Evolutionary conservation across 1,140 invertebrate species (phyloP).

Genomic region (Drosophila tsacasi): DNA sequence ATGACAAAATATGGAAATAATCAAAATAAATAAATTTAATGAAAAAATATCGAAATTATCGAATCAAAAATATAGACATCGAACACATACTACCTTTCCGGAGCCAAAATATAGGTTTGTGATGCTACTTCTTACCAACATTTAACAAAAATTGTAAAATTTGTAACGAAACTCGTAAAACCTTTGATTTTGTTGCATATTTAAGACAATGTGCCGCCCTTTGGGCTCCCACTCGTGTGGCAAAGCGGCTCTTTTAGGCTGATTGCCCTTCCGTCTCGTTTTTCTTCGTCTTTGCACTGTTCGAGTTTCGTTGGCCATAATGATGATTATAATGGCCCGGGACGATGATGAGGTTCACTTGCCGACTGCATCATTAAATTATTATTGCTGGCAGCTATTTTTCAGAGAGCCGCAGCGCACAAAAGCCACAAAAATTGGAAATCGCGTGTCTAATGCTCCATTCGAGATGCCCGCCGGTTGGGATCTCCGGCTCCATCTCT

Average conservation of each 20-base stretch:
- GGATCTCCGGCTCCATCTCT: conserved; percentile 4
- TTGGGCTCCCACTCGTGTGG: conserved; percentile 6
- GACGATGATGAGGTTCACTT: conserved; percentile 66
- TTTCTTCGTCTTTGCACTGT: background rate
- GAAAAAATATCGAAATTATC: too few species aligned
- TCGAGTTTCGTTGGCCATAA: conserved; percentile 23
- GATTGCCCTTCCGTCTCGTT: conserved; percentile 56
- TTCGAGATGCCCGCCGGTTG: conserved; percentile 63
- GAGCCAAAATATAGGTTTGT: too few species aligned
- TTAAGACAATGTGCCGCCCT: conserved; percentile 2
- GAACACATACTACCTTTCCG: too few species aligned
- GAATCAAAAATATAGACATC: too few species aligned
- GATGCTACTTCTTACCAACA: background rate
- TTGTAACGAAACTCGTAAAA: too few species aligned
- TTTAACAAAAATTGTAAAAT: background rate
- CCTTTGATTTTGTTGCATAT: conserved; percentile 1
- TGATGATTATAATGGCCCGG: conserved; percentile 28
- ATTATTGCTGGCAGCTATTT: conserved; percentile 70
- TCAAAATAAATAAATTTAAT: too few species aligned
- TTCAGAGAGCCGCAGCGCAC: conserved; percentile 41
- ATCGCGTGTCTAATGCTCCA: conserved; percentile 73
- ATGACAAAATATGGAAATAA: too few species aligned
- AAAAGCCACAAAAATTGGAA: conserved; percentile 59
- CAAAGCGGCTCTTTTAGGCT: conserved; percentile 35
- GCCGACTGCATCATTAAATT: conserved; percentile 79